Conservation (phyloP, 2,797 vertebrate genomes). For the Glyptemys insculpta region DNA sequence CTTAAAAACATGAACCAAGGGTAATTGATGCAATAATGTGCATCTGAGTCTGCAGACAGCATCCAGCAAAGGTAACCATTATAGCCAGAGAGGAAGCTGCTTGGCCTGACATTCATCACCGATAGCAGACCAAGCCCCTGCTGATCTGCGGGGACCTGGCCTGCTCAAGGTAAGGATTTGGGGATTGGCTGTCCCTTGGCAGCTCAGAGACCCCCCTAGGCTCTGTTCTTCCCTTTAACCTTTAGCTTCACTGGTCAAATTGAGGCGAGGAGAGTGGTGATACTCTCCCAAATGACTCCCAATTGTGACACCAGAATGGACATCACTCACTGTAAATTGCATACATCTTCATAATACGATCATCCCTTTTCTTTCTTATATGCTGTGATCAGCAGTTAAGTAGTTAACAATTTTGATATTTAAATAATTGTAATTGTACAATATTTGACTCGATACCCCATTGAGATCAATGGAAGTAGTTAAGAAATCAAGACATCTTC, state of each 20-base stretch:
- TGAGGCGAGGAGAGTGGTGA: conserved; percentile 37
- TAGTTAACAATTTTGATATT: conserved; percentile 17
- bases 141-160: neutral
- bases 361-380: neutral
- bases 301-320: conserved; percentile 49
- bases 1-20: conserved; percentile 40
- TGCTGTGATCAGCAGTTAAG: conserved; percentile 21
- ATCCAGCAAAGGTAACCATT: neutral
- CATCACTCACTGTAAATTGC: neutral
- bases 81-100: neutral
- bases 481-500: conserved; percentile 9
- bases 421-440: neutral
- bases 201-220: conserved; percentile 30
- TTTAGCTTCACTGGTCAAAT: conserved; percentile 51
- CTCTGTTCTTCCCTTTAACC: conserved; percentile 42
- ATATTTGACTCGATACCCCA: conserved; percentile 1
- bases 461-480: neutral
- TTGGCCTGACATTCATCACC: neutral
- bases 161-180: neutral
- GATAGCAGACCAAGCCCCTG: neutral
- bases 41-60: conserved; percentile 44
- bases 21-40: conserved; percentile 53
- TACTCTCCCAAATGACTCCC: neutral
- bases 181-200: neutral
- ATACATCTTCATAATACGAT: neutral